Percentiles rank a stretch among this genome's conserved stretches.
Evolutionary conservation across 2,113 vertebrate genomes (phyloP).

Genomic region (Laterallus jamaicensis): DNA sequence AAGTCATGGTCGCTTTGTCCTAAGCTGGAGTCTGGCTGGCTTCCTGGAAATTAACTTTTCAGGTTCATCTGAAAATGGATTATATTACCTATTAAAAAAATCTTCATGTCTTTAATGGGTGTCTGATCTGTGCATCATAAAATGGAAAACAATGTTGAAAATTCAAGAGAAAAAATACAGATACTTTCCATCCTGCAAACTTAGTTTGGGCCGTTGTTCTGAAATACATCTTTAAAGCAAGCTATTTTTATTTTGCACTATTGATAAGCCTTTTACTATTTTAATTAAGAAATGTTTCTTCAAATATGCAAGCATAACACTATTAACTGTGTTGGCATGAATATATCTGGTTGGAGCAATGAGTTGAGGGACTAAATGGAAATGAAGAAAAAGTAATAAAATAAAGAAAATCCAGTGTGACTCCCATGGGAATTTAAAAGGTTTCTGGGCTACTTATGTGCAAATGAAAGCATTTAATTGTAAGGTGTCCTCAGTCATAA

Average conservation of each 20-base stretch:
- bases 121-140: not conserved
- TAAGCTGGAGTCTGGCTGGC: not conserved
- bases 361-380: not conserved
- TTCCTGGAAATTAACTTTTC: not conserved
- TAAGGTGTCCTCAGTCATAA: slow-evolving; percentile 53
- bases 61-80: not conserved
- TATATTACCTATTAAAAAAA: not conserved
- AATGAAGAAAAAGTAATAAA: not conserved
- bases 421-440: not conserved
- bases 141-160: not conserved
- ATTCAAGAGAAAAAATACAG: not conserved
- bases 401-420: not conserved
- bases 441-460: slow-evolving; percentile 17
- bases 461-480: slow-evolving; percentile 66
- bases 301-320: not conserved
- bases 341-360: not conserved
- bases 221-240: not conserved
- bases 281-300: not conserved
- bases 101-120: not conserved
- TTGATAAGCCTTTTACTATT: not conserved
- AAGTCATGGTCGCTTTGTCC: too few species aligned
- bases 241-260: not conserved
- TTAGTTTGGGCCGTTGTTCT: not conserved
- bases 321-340: not conserved
- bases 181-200: not conserved